phyloP scores from a whole-genome alignment of 2,888 invertebrate species.

The Ophonus ardosiacus region DNA sequence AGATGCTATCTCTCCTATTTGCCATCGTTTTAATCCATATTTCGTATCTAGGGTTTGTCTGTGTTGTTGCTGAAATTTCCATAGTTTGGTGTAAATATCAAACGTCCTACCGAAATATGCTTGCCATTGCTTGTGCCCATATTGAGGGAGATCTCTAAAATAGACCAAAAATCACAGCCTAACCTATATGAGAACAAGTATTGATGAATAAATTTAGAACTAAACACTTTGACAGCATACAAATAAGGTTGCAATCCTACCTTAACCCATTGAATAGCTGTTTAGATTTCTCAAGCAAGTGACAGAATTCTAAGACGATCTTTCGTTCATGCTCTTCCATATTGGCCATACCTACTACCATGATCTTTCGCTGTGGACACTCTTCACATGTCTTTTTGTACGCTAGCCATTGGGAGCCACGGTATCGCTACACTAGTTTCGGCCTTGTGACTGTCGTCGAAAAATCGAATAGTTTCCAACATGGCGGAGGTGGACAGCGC shows the following conservation, averaged over 20 bases:
- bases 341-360: conserved; percentile 88
- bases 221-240: background rate
- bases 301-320: conserved; percentile 96
- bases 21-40: conserved; percentile 97
- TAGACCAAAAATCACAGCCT: background rate
- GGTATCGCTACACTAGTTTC: conserved; percentile 45
- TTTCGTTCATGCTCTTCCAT: conserved; percentile 93
- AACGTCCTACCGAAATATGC: conserved; percentile 97
- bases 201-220: background rate
- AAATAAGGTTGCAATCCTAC: conserved; percentile 75
- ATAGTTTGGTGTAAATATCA: conserved; percentile 97
- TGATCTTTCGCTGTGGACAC: conserved; percentile 72
- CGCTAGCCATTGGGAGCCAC: conserved; percentile 13
- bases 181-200: background rate
- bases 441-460: conserved; percentile 67
- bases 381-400: conserved; percentile 46
- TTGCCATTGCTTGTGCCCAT: conserved; percentile 98
- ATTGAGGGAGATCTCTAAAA: conserved; percentile 95
- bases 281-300: conserved; percentile 96
- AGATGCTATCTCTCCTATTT: conserved; percentile 98
- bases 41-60: conserved; percentile 93
- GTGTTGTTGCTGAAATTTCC: conserved; percentile 99
- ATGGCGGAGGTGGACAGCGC: conserved; percentile 70
- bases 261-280: conserved; percentile 97
- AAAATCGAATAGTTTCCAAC: conserved; percentile 75